Evolutionary conservation across 2,797 vertebrate species (phyloP), one percentile per base, ranked within the genome.

Genomic region (Lerista edwardsae): DNA sequence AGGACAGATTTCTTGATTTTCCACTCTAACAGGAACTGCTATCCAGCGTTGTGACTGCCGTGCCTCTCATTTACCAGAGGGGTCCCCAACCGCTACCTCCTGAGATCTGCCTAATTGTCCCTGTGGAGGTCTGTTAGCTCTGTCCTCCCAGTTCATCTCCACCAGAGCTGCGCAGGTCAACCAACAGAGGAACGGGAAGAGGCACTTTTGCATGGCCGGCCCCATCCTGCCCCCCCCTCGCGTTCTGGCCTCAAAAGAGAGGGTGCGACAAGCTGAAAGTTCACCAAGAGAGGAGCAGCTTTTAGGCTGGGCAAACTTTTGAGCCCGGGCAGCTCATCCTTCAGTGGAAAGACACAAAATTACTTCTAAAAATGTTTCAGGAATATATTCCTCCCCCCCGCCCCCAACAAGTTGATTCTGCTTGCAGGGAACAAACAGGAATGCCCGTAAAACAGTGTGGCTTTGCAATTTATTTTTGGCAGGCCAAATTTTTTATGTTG

Each of bases 1-100:
- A 86, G 79, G 88, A 73, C 89, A 85, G 23, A 93, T 94, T 92
- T 93, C 79, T 91, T 87, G 86, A 87, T 91, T 91, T 86, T 90
- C 85, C 82, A 88, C 82, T 86, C 83, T 93, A 87, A 94, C 91
- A 86, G 90, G 82, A 80, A 90, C 73, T 90, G 72, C 86, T 0
- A 3, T 85, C 90, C 86, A 87, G 77, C 84, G 89, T 82, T 83
- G 87, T 84, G 6, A 3, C 87, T 65, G 75, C 65, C 62, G 85
- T 86, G 73, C 85, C 90, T 89, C 72, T 91, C 86, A 92, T 94
- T 92, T 91, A 88, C 55, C 84, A 87, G 89, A 87, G 86, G 76
- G 41, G 84, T 90, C 84, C 69, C 87, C 83, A 88, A 21, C 87
- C 92, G 89, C 77, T 83, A 91, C 83, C 84, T 62, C 65, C n/a